A percentile compares a stretch with the other conserved stretches of the same genome.
These are phyloP conservation scores for Coptodon bakossiorum DNA, from an alignment of 2,113 vertebrate species.

Conservation along the genomic window DNA sequence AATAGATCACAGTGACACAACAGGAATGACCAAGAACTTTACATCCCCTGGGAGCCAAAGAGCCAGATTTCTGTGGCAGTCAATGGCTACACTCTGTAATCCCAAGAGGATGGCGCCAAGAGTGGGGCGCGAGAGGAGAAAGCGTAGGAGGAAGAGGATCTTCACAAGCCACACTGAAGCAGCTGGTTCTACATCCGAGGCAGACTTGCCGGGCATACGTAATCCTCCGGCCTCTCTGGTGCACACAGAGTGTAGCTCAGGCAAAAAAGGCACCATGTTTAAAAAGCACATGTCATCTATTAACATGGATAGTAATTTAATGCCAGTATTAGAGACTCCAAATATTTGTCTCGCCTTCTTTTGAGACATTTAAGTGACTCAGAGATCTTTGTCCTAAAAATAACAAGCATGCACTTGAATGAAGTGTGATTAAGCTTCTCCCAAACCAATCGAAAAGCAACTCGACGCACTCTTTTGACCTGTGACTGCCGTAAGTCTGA, in stretches of 20 bases:
- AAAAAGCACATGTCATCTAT: not conserved
- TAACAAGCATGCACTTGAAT: slow-evolving; percentile 1
- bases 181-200: slow-evolving; percentile 39
- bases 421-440: not conserved
- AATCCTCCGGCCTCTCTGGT: not conserved
- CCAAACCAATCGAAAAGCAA: not conserved
- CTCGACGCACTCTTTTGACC: not conserved
- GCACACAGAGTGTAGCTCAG: not conserved
- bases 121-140: not conserved
- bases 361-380: not conserved
- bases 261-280: not conserved
- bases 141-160: slow-evolving; percentile 45
- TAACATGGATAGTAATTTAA: not conserved
- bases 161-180: slow-evolving; percentile 37
- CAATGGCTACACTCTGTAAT: slow-evolving; percentile 6
- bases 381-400: not conserved
- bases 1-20: not conserved
- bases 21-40: not conserved
- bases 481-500: not conserved
- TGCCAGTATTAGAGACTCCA: not conserved
- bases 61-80: not conserved
- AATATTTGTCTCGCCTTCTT: not conserved
- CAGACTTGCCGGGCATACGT: not conserved
- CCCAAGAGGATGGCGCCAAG: slow-evolving; percentile 4
- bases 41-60: not conserved